phyloP scores from a whole-genome alignment of 1,140 invertebrate genomes.

The Nylanderia fulva region DNA sequence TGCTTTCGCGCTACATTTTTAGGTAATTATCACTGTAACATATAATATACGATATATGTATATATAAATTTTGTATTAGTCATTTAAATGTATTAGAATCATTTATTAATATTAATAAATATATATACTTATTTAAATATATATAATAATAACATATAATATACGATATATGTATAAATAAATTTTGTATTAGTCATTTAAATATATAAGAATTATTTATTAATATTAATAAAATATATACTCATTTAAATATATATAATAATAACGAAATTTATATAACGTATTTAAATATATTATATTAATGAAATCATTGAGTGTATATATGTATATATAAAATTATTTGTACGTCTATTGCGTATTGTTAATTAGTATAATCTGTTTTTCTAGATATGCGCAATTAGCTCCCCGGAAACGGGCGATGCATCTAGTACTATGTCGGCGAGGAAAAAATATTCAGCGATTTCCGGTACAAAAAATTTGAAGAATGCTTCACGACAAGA shows the following conservation, averaged over 20 bases:
- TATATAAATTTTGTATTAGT: too few species aligned
- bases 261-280: not conserved
- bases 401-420: constrained; percentile 66
- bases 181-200: too few species aligned
- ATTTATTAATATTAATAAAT: too few species aligned
- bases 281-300: not conserved
- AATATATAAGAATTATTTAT: too few species aligned
- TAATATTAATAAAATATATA: not conserved
- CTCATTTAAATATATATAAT: not conserved
- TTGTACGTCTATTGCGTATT: not conserved
- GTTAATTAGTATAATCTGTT: constrained; percentile 9
- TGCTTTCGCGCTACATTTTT: not conserved
- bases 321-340: not conserved
- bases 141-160: not conserved
- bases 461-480: constrained; percentile 1
- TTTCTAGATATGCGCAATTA: constrained; percentile 67
- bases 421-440: constrained; percentile 51
- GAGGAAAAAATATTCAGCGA: constrained; percentile 42
- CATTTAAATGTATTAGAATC: too few species aligned
- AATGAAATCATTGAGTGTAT: not conserved
- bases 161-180: too few species aligned
- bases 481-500: constrained; percentile 40
- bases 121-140: not conserved
- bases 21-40: not conserved
- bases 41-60: not conserved